Conservation (phyloP, 1,140 invertebrate species). For the Saccostrea echinata region DNA sequence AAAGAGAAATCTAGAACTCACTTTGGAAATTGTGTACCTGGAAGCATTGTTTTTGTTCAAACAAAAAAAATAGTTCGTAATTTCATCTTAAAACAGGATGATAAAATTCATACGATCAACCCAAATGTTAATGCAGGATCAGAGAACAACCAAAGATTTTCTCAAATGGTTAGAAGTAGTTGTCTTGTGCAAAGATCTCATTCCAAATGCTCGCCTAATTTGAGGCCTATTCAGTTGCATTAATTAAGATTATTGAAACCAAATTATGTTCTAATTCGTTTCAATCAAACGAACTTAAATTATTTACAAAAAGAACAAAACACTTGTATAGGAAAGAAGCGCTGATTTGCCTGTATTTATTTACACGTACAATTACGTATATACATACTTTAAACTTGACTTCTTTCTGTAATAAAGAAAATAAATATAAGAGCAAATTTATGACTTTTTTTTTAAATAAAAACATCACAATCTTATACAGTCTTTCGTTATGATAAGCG, state of each 20-base stretch:
- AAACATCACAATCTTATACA: too few species aligned
- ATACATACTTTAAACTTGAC: too few species aligned
- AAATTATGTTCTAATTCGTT: too few species aligned
- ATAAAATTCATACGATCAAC: conserved; percentile 6
- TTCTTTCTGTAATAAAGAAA: too few species aligned
- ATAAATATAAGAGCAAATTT: too few species aligned
- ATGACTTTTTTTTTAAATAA: too few species aligned
- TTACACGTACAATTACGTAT: too few species aligned
- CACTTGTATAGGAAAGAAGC: too few species aligned
- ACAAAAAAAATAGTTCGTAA: conserved; percentile 30
- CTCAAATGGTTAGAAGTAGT: conserved; percentile 27
- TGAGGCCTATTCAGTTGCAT: conserved; percentile 49
- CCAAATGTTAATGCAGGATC: background rate
- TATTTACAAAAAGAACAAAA: too few species aligned
- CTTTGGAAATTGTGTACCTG: conserved; percentile 44
- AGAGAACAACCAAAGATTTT: conserved; percentile 39
- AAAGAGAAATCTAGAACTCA: conserved; percentile 42
- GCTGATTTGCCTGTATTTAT: too few species aligned
- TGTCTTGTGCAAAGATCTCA: conserved; percentile 35
- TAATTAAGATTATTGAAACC: conserved; percentile 44
- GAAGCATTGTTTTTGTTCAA: conserved; percentile 28
- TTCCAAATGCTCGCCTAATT: conserved; percentile 52
- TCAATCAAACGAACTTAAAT: too few species aligned
- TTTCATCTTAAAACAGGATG: conserved; percentile 43
- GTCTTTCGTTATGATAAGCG: too few species aligned